A percentile compares a stretch with the other conserved stretches of the same genome.
Conservation (phyloP, 2,113 vertebrate species). For the Edolisoma coerulescens region DNA sequence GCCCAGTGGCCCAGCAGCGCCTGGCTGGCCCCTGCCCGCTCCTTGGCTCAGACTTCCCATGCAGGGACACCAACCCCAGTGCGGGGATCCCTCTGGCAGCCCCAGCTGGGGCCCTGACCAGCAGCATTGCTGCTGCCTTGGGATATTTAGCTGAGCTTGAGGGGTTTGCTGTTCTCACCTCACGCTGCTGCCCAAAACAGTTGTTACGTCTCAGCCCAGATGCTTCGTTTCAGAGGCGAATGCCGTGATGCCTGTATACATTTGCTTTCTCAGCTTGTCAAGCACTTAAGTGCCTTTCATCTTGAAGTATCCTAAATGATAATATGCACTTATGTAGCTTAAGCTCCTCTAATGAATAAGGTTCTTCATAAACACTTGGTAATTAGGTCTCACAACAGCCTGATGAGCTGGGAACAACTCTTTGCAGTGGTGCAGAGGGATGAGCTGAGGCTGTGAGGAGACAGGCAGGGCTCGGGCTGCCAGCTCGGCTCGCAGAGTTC, state of each 20-base stretch:
- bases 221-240: background rate
- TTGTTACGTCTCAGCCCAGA: slow-evolving; percentile 42
- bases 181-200: rapidly evolving
- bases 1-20: background rate
- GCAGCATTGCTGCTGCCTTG: background rate
- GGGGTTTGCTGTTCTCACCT: background rate
- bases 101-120: rapidly evolving
- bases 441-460: background rate
- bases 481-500: background rate
- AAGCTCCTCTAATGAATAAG: slow-evolving; percentile 47
- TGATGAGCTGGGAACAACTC: background rate
- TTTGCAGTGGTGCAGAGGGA: background rate
- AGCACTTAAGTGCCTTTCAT: slow-evolving; percentile 62
- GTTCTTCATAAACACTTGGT: slow-evolving; percentile 42
- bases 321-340: slow-evolving; percentile 50
- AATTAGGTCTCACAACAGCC: slow-evolving; percentile 35
- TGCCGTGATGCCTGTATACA: background rate
- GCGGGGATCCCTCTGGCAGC: background rate
- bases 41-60: rapidly evolving
- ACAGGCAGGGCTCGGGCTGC: background rate
- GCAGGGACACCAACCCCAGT: background rate
- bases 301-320: slow-evolving; percentile 57
- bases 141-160: background rate
- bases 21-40: rapidly evolving
- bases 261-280: slow-evolving; percentile 56